Percentiles rank a stretch among this genome's conserved stretches.
These are phyloP conservation scores for Mastomys natalensis DNA, from an alignment of 2,113 vertebrate species.

Conservation along the genomic window DNA sequence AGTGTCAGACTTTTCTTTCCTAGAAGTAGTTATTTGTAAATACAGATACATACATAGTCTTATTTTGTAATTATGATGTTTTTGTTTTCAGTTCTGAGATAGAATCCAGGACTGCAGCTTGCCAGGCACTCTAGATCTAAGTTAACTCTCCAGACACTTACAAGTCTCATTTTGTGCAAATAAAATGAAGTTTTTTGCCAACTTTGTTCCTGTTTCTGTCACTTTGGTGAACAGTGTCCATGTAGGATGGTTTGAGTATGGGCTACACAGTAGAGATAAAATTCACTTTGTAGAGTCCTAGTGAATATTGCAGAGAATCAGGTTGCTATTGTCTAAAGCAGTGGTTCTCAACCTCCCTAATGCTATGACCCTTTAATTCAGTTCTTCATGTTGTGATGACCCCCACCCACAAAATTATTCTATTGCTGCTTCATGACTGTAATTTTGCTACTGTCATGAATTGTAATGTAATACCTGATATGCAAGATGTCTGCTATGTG, in stretches of 20 bases:
- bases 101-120: background rate
- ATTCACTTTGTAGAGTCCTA: background rate
- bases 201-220: background rate
- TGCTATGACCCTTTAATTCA: background rate
- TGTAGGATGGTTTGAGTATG: background rate
- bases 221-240: background rate
- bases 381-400: background rate
- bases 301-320: background rate
- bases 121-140: background rate
- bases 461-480: background rate
- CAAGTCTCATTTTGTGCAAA: constrained; percentile 25
- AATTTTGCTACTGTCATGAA: background rate
- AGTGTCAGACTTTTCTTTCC: background rate
- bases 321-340: background rate
- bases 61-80: background rate
- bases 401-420: background rate
- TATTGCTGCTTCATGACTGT: background rate
- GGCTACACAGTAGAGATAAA: background rate
- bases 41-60: background rate
- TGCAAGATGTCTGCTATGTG: background rate
- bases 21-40: background rate
- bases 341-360: background rate
- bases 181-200: constrained; percentile 14
- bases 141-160: background rate
- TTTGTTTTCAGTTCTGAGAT: background rate